phyloP scores from a whole-genome alignment of 1,140 invertebrate genomes.

The Trypoxylus dichotomus region DNA sequence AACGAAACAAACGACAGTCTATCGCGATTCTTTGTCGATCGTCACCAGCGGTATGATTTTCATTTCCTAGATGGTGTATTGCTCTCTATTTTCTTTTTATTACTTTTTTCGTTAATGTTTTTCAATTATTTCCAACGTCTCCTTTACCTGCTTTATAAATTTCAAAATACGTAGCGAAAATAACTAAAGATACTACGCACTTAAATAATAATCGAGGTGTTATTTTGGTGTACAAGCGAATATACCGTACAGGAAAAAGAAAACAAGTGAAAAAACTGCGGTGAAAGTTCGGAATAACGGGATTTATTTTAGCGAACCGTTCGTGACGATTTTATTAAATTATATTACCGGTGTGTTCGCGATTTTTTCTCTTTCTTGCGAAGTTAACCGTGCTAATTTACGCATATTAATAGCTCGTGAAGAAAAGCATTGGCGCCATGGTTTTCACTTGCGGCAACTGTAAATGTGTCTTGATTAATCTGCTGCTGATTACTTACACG shows the following conservation, averaged over 20 bases:
- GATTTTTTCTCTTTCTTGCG: background rate
- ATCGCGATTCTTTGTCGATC: background rate
- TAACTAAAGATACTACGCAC: no score
- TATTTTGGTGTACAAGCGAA: background rate
- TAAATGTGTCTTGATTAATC: background rate
- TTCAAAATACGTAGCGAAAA: no score
- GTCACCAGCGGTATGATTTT: background rate
- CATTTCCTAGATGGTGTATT: no score
- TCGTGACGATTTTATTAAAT: constrained; percentile 1
- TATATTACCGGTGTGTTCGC: background rate
- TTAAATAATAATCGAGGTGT: background rate
- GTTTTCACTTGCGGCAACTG: background rate
- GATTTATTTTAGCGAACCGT: background rate
- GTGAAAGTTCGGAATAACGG: constrained; percentile 1
- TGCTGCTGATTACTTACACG: background rate
- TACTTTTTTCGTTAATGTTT: no score
- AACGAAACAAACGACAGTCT: background rate
- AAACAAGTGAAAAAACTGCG: background rate
- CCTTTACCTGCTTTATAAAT: no score
- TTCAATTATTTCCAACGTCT: no score
- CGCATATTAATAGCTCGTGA: background rate
- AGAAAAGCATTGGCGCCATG: background rate
- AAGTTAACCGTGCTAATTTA: background rate
- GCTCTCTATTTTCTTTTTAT: no score
- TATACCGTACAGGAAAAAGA: background rate